Evolutionary conservation across 1,140 invertebrate species (phyloP), one percentile per base, ranked within the genome.

Genomic region (Danaus melanippus): DNA sequence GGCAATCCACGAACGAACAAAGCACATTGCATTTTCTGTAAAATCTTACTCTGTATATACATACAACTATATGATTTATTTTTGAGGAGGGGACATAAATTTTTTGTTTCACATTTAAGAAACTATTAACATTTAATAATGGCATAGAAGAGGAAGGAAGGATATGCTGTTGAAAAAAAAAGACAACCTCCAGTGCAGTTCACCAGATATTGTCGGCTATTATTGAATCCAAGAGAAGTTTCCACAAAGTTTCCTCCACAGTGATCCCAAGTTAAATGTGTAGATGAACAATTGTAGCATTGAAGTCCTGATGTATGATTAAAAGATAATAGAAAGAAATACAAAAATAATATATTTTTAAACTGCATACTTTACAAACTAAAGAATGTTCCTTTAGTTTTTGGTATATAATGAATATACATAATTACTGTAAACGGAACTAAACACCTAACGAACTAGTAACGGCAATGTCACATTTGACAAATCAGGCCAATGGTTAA

Each of bases 211-310:
- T 59, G 43, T n/a, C 66, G 56, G 41, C 62, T 76, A 10, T 40
- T 63, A 53, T 79, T 78, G 56, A 80, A 79, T 12, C 44, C 12
- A n/a, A 57, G 10, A 7, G 50, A n/a, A 0, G 66, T 63, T 2
- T 63, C 62, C 1, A 64, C 59, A 41, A 79, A 80, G 39, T 64
- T 69, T 46, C 77, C 79, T 7, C 53, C 74, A 46, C 82, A 85
- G 1, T 50, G 64, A 8, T 46, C 55, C 54, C 57, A 60, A 1
- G 67, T 60, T 7, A 56, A 61, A 46, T 80, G 66, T 1, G 77
- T 83, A 8, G 68, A 55, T 0, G 78, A 74, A 66, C 82, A 85
- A 49, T 85, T 85, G 50, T 67, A 85, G 52, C 82, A 85, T 15
- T 74, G 42, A 15, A 83, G 42, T 0, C 58, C 62, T 7, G 56